A percentile compares a stretch with the other conserved stretches of the same genome.
Conservation (phyloP, 2,797 vertebrate genomes). For the Gallirallus australis region DNA sequence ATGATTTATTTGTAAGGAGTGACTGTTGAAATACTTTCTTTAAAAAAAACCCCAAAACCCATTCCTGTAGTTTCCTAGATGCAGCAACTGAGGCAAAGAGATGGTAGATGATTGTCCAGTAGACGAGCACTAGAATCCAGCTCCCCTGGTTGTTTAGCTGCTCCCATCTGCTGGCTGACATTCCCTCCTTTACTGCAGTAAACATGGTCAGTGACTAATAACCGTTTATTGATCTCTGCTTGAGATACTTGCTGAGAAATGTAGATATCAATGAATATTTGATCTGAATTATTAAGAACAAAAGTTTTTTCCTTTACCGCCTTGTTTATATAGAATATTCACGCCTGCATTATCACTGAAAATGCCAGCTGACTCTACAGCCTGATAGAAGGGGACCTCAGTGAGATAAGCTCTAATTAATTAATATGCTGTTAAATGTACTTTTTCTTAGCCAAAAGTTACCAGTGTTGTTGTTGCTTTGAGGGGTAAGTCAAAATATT, state of each 20-base stretch:
- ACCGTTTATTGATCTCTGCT: conserved; percentile 42
- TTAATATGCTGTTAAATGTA: background rate
- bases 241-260: conserved; percentile 42
- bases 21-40: background rate
- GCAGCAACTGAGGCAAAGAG: background rate
- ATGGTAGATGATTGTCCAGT: background rate
- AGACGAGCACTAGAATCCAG: background rate
- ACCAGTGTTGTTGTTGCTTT: background rate
- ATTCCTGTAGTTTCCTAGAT: background rate
- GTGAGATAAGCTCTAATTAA: background rate
- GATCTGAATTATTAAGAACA: conserved; percentile 34
- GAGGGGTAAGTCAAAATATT: conserved; percentile 45
- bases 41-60: no score
- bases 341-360: background rate
- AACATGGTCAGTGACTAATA: conserved; percentile 30
- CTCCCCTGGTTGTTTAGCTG: background rate
- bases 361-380: background rate
- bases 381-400: background rate
- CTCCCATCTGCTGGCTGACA: background rate
- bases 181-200: conserved; percentile 8
- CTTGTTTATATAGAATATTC: background rate
- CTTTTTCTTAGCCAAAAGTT: conserved; percentile 16
- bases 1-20: background rate
- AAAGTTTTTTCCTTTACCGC: conserved; percentile 10
- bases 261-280: conserved; percentile 54